Conservation (phyloP, 2,888 invertebrate species). For the Altica lythri region DNA sequence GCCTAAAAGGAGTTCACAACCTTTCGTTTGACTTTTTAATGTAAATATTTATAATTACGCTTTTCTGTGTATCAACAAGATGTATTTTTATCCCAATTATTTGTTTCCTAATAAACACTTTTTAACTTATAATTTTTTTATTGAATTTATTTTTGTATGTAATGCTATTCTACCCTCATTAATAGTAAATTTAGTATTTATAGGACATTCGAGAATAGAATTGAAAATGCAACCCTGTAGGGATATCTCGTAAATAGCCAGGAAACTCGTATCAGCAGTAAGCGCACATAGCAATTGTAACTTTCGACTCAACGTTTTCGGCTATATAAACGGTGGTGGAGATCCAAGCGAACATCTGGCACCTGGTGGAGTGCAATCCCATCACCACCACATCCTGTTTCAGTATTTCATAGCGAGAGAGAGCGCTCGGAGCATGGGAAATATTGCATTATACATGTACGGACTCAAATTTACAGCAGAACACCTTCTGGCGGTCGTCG, state of each 20-base stretch:
- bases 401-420: conserved; percentile 45
- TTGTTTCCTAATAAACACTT: no score
- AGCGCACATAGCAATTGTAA: conserved; percentile 55
- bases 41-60: no score
- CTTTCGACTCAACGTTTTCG: conserved; percentile 40
- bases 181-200: no score
- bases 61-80: no score
- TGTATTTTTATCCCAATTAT: no score
- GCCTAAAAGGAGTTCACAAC: no score
- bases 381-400: conserved; percentile 54
- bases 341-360: conserved; percentile 35
- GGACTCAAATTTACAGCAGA: conserved; percentile 49
- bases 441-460: conserved; percentile 53
- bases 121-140: no score
- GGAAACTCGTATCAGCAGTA: conserved; percentile 47
- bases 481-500: conserved; percentile 46
- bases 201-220: no score
- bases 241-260: neutral
- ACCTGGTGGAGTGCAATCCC: conserved; percentile 54
- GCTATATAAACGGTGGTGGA: neutral
- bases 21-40: no score
- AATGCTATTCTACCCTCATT: no score
- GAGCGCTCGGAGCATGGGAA: conserved; percentile 51
- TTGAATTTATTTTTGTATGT: no score
- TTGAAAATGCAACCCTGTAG: conserved; percentile 2